A percentile compares a stretch with the other conserved stretches of the same genome.
Evolutionary conservation across 1,140 invertebrate species (phyloP).

Genomic region (Orius laevigatus): DNA sequence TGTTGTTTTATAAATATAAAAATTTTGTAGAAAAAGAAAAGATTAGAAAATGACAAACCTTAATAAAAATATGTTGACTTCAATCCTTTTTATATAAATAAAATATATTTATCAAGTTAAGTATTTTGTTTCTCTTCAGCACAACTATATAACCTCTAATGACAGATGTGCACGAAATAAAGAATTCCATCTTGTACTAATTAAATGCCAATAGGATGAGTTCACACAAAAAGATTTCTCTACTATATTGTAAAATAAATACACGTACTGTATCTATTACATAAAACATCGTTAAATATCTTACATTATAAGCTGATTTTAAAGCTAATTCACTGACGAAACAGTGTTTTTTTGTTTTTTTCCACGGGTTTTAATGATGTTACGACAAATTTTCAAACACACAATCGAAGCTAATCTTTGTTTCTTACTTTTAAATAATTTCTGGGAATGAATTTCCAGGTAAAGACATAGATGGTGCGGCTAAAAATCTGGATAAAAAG

Average conservation of each 20-base stretch:
- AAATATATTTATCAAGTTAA: slow-evolving; percentile 3
- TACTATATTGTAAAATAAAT: no score
- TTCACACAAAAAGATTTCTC: no score
- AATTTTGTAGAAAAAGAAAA: not conserved
- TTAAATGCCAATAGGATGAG: no score
- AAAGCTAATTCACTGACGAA: no score
- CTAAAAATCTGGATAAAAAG: not conserved
- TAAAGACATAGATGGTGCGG: not conserved
- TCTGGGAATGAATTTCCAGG: not conserved
- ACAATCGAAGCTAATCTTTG: not conserved
- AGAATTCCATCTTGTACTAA: not conserved
- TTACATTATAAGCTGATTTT: no score
- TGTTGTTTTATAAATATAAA: not conserved
- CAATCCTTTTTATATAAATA: not conserved
- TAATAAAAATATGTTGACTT: slow-evolving; percentile 4
- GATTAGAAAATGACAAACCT: slow-evolving; percentile 6
- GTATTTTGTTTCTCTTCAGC: not conserved
- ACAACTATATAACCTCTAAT: not conserved
- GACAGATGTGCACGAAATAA: not conserved
- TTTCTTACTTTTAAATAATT: not conserved
- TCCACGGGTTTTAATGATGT: no score
- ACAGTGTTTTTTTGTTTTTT: no score
- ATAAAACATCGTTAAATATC: no score
- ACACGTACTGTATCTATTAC: no score
- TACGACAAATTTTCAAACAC: no score